Base-by-base conservation (phyloP, 2,888 invertebrate species). In the Thereva unica region DNA sequence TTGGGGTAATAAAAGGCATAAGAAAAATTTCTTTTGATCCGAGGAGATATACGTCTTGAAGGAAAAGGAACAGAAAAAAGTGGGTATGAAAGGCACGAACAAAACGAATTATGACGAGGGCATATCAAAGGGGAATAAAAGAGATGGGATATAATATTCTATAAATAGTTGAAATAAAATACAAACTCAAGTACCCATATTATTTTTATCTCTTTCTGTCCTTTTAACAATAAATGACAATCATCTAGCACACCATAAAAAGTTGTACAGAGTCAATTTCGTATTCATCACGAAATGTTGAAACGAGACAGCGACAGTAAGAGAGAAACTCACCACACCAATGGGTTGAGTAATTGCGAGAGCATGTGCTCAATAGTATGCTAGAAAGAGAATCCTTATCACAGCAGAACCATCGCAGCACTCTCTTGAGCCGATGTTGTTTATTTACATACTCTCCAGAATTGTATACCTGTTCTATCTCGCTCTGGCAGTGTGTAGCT, bases 221-320 rank as follows among this genome's bases (percentile, higher is more conserved):
- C 57, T 66, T 52, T 44, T 56, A 50, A 53, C 64, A 44, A 67
- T 69, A 69, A 68, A 70, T 70, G 70, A 70, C 70, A 70, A 70
- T 70, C 70, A 70, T 69, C 67, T 69, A 70, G 66, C 70, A 70
- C 70, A 68, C 70, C 68, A 70, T 70, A 70, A 70, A 70, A 70
- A 69, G 55, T 57, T 64, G 65, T 69, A 67, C 70, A 67, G 66
- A 70, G 69, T 70, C 69, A 70, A 70, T 70, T 70, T 67, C 42
- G 52, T 59, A 68, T 68, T 68, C 69, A 70, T 69, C 67, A 64
- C 10, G 53, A 57, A 67, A 64, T 40, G 61, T 6, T 41, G 34
- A 38, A 69, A 50, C 9, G 38, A 44, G 67, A 67, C 37, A 50
- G 64, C 12, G 37, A 52, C 44, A 47, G 7, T 34, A 12, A 52